These are phyloP conservation scores for Thomomys bottae DNA, from an alignment of 2,113 vertebrate species.

Conservation along the genomic window DNA sequence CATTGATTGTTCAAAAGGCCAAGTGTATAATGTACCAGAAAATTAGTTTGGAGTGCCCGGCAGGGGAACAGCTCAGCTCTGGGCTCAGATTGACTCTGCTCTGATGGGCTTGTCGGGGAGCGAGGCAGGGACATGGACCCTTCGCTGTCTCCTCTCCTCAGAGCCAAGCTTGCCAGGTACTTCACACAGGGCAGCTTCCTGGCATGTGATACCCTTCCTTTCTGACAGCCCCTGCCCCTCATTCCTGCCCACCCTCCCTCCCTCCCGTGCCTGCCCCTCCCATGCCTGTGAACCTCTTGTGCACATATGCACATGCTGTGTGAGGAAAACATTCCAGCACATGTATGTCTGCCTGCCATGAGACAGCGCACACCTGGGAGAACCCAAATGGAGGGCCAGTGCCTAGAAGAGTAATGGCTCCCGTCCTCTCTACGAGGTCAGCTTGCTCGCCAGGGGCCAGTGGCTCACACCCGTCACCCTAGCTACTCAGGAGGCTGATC, in stretches of 20 bases:
- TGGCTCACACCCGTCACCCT: too few species aligned
- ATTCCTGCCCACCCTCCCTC: background rate
- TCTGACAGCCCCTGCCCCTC: background rate
- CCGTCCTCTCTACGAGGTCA: too few species aligned
- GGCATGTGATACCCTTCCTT: background rate
- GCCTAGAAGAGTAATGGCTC: too few species aligned
- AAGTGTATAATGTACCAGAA: conserved; percentile 85
- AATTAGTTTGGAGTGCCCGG: conserved; percentile 84
- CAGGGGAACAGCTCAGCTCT: conserved; percentile 70
- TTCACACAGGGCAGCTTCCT: background rate
- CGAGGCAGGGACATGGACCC: too few species aligned
- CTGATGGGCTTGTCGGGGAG: background rate
- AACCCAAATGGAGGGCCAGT: background rate
- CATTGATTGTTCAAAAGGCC: conserved; percentile 83
- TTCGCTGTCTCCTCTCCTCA: background rate
- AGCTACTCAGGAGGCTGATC: too few species aligned
- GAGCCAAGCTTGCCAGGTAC: background rate
- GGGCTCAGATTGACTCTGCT: conserved; percentile 58
- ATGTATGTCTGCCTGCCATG: too few species aligned
- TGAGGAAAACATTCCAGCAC: background rate
- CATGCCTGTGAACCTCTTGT: background rate
- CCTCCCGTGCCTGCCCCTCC: background rate
- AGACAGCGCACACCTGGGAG: background rate
- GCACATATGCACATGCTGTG: background rate
- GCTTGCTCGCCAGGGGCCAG: too few species aligned